These are phyloP conservation scores for Heliconius charithonia DNA, from an alignment of 2,888 invertebrate genomes.

Conservation along the genomic window DNA sequence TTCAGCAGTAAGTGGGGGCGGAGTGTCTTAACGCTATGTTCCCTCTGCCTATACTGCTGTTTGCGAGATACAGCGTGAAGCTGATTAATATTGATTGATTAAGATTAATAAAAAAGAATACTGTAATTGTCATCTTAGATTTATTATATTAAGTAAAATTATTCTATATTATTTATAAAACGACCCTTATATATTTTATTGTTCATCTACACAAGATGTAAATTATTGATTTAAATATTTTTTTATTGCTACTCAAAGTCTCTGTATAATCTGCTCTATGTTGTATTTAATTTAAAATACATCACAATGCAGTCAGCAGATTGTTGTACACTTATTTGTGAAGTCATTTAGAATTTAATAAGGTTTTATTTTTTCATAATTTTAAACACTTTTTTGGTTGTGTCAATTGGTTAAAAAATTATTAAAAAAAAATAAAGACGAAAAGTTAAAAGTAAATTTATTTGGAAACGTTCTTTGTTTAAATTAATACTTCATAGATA, in stretches of 20 bases:
- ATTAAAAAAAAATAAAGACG: conserved; percentile 2
- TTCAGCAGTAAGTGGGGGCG: too few species aligned
- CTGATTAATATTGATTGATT: too few species aligned
- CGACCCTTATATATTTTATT: too few species aligned
- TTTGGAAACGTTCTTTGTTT: conserved; percentile 33
- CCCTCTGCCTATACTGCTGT: too few species aligned
- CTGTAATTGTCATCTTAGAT: background rate
- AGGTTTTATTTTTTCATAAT: background rate
- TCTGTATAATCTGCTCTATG: background rate
- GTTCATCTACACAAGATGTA: background rate
- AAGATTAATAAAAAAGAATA: background rate
- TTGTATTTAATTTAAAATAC: background rate
- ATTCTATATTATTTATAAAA: background rate
- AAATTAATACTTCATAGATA: conserved; percentile 14
- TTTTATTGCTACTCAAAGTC: background rate
- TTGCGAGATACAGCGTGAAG: too few species aligned
- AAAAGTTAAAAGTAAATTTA: conserved; percentile 19
- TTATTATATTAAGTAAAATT: background rate
- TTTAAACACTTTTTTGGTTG: background rate
- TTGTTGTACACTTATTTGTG: conserved; percentile 8
- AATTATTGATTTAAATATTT: background rate
- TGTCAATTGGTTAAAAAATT: background rate
- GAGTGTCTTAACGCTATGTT: too few species aligned
- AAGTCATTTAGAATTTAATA: background rate
- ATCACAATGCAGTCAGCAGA: conserved; percentile 7